Base-by-base conservation (phyloP, 2,797 vertebrate species). In the Centroberyx gerrardi region DNA sequence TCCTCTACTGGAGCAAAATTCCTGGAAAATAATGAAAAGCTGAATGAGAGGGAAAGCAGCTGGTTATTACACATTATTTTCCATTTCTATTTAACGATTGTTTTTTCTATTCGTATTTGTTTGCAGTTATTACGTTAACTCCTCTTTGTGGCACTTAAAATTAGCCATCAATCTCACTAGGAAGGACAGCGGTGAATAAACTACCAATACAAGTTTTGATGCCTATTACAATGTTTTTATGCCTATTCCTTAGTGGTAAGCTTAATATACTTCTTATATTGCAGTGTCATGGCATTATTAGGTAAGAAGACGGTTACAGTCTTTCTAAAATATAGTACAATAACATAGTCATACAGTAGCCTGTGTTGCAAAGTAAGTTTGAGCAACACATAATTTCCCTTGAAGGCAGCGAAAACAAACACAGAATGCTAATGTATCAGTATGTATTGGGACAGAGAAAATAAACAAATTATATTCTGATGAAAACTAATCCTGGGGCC, bases 401-500 rank as follows among this genome's bases (percentile, higher is more conserved):
- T 51, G 40, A 82, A 72, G 51, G 60, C 38, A 40, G 38, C 38
- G 2, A 9, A 10, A 40, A 40, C 38, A 1, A 40, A 1, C 38
- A 40, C 7, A 40, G 38, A 40, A 40, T 40, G 1, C 38, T 9
- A 40, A 40, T 8, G 38, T 40, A 10, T 40, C 38, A 8, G 38
- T 40, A 40, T 40, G 38, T 40, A 10, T 40, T 40, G 38, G 2
- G 1, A 40, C 33, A 33, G 0, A 33, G 7, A 33, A 33, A 33
- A 80, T 63, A 80, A 76, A 76, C 65, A 79, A 82, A 83, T 70
- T 76, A 73, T 36, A 62, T 74, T 83, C 27, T 51, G 73, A 83
- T 65, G 44, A 81, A 79, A 88, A 78, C 38, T 49, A 81, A 75
- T 53, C 49, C 56, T 18, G 22, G 49, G 48, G 40, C 51, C 64